A percentile compares a stretch with the other conserved stretches of the same genome.
Conservation (phyloP, 2,113 vertebrate genomes). For the Myrmophylax atrothorax region DNA sequence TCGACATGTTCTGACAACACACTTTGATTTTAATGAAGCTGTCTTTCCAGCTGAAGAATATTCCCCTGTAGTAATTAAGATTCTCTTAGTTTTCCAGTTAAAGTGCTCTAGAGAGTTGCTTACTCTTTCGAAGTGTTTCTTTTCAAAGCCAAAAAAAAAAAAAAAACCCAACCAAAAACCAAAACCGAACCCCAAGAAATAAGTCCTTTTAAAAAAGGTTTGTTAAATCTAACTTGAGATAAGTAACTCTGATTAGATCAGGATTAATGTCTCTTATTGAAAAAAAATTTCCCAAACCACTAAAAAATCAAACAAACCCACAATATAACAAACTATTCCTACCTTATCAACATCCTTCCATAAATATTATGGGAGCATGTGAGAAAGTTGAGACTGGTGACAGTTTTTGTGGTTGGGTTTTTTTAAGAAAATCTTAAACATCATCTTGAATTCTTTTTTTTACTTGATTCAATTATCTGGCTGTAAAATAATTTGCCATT, state of each 20-base stretch:
- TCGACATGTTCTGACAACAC: not conserved
- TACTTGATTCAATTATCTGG: not conserved
- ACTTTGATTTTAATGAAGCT: conserved; percentile 25
- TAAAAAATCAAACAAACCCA: not conserved
- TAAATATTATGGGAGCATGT: not conserved
- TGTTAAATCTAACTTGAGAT: not conserved
- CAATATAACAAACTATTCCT: not conserved
- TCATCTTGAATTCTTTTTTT: not conserved
- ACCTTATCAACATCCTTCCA: not conserved
- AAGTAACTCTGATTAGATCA: not conserved
- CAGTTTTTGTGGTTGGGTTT: not conserved
- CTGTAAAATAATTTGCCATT: not conserved
- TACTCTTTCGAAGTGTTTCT: not conserved
- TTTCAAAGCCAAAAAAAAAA: not conserved
- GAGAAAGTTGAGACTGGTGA: not conserved
- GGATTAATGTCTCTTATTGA: not conserved
- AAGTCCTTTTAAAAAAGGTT: not conserved
- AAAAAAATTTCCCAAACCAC: not conserved
- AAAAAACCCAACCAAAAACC: not conserved
- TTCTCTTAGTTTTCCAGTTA: not conserved
- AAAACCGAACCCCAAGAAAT: not conserved
- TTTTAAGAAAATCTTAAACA: not conserved
- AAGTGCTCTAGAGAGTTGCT: not conserved
- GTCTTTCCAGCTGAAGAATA: not conserved
- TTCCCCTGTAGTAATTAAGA: not conserved